Conservation (phyloP, 2,113 vertebrate genomes). For the Sula dactylatra region DNA sequence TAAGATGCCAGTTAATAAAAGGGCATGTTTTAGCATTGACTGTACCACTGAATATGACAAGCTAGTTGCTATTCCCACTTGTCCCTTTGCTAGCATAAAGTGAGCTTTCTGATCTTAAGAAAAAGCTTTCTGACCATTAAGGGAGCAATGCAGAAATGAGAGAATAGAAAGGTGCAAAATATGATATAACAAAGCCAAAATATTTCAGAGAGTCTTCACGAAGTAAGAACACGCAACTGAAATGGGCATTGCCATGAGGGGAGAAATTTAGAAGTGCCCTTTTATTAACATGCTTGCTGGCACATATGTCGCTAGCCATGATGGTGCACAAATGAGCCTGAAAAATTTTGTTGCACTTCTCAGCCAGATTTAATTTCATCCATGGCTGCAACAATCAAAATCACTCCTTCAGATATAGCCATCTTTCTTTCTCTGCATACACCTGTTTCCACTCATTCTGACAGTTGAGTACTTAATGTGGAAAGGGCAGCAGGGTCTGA, state of each 20-base stretch:
- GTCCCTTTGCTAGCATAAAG: neutral
- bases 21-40: neutral
- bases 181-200: neutral
- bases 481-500: constrained; percentile 51
- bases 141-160: neutral
- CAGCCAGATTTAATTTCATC: neutral
- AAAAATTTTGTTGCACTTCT: neutral
- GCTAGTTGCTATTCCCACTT: neutral
- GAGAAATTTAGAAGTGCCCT: neutral
- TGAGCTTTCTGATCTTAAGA: neutral
- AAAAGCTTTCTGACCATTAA: neutral
- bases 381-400: neutral
- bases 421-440: constrained; percentile 7
- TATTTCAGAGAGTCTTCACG: neutral
- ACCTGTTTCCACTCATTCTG: constrained; percentile 66
- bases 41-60: neutral
- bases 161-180: neutral
- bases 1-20: neutral
- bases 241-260: neutral
- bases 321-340: neutral
- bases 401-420: constrained; percentile 4
- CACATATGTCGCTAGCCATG: neutral
- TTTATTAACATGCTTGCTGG: neutral
- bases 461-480: constrained; percentile 42
- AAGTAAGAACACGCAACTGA: neutral